Conservation (phyloP, 2,113 vertebrate genomes). For the Melanerpes formicivorus region DNA sequence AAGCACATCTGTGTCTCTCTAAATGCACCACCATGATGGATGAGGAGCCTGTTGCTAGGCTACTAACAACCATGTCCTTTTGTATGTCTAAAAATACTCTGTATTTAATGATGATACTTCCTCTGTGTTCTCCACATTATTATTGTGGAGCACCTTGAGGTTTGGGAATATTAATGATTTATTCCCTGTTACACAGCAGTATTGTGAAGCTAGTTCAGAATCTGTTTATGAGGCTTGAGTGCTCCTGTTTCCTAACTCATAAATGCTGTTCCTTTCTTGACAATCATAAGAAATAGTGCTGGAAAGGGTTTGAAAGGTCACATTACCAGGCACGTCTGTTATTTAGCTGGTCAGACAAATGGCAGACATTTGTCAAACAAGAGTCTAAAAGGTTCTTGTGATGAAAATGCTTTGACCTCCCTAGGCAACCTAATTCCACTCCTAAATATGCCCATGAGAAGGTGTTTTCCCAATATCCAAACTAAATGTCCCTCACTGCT, state of each 20-base stretch:
- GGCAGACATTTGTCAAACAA: constrained; percentile 18
- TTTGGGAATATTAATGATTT: background rate
- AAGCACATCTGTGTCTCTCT: constrained; percentile 41
- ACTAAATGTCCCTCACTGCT: background rate
- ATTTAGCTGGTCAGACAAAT: background rate
- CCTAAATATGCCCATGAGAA: background rate
- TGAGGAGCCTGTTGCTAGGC: constrained; percentile 58
- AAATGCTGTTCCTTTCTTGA: background rate
- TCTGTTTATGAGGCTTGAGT: background rate
- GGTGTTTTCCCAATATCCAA: background rate
- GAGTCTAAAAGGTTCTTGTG: background rate
- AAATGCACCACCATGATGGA: constrained; percentile 2
- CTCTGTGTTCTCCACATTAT: background rate
- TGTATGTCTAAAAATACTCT: constrained; percentile 54
- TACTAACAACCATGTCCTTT: constrained; percentile 30
- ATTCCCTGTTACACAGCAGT: background rate
- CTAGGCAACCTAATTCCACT: background rate
- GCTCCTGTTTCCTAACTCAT: background rate
- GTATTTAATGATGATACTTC: background rate
- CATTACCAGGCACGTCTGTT: background rate
- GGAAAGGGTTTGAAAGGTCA: constrained; percentile 3
- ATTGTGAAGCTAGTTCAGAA: background rate
- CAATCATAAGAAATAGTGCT: background rate
- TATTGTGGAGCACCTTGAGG: background rate
- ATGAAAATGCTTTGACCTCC: background rate